Percentiles rank a stretch among this genome's conserved stretches.
These are phyloP conservation scores for Aspiorhynchus laticeps DNA, from an alignment of 2,113 vertebrate species.

Conservation along the genomic window DNA sequence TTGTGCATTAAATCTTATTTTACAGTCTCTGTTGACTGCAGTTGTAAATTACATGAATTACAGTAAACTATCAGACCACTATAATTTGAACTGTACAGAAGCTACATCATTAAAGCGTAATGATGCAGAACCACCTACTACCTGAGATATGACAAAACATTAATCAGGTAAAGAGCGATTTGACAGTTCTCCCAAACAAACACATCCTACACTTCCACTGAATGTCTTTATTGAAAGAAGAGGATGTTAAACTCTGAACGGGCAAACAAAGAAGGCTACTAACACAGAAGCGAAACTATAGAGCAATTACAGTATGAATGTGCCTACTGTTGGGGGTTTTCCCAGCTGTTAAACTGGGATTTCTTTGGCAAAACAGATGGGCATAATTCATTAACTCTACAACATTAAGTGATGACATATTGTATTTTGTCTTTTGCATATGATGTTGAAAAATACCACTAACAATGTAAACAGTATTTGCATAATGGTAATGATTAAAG, in stretches of 20 bases:
- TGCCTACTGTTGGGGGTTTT: background rate
- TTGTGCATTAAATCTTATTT: background rate
- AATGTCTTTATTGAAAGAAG: background rate
- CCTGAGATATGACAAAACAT: background rate
- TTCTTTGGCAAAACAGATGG: background rate
- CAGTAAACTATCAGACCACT: background rate
- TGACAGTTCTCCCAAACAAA: background rate
- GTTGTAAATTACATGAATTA: slow-evolving; percentile 12
- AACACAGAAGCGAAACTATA: background rate
- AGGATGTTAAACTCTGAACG: background rate
- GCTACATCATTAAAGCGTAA: background rate
- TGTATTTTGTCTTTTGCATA: background rate
- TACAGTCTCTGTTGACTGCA: too few species aligned
- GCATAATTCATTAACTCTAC: background rate
- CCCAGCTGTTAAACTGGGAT: background rate
- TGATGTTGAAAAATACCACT: background rate
- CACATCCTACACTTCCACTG: background rate
- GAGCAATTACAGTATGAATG: background rate
- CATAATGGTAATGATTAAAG: background rate
- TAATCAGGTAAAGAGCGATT: background rate
- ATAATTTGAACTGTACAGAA: background rate
- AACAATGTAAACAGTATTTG: background rate
- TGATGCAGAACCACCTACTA: background rate
- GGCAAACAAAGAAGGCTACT: background rate
- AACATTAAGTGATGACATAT: background rate